Percentiles rank a stretch among this genome's conserved stretches.
phyloP scores from a whole-genome alignment of 2,888 invertebrate genomes.

The Monochamus alternatus region DNA sequence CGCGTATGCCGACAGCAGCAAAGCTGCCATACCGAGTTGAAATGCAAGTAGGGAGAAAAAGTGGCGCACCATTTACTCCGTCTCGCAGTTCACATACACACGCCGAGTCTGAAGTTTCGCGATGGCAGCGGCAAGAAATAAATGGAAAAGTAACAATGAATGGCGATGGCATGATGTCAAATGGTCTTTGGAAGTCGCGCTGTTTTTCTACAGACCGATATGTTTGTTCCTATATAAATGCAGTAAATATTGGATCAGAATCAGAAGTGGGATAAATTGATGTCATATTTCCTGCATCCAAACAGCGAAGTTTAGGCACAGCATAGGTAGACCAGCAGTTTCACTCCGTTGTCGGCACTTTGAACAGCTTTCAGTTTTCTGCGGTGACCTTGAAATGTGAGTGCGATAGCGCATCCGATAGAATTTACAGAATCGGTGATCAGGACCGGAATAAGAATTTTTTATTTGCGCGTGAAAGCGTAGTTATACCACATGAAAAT shows the following conservation, averaged over 20 bases:
- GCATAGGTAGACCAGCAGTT: no score
- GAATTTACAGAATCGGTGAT: no score
- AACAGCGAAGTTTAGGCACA: no score
- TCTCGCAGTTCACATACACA: background rate
- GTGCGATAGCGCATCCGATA: no score
- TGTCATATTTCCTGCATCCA: background rate
- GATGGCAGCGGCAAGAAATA: conserved; percentile 6
- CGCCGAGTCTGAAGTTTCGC: background rate
- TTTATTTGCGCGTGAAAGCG: no score
- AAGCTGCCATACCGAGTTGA: background rate
- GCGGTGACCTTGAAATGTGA: no score
- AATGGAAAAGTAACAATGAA: conserved; percentile 19
- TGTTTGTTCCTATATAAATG: background rate
- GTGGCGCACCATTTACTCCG: background rate
- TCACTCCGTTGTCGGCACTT: no score
- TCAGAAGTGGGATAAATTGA: background rate
- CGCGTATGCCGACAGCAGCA: background rate
- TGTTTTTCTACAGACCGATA: background rate
- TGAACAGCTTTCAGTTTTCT: no score
- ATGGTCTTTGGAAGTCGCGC: conserved; percentile 10
- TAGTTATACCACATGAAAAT: no score
- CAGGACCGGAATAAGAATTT: no score
- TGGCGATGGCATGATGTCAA: conserved; percentile 5
- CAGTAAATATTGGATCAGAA: background rate
- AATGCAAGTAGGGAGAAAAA: background rate